Evolutionary conservation across 2,797 vertebrate genomes (phyloP), one percentile per base, ranked within the genome.

Genomic region (Mus spretus): DNA sequence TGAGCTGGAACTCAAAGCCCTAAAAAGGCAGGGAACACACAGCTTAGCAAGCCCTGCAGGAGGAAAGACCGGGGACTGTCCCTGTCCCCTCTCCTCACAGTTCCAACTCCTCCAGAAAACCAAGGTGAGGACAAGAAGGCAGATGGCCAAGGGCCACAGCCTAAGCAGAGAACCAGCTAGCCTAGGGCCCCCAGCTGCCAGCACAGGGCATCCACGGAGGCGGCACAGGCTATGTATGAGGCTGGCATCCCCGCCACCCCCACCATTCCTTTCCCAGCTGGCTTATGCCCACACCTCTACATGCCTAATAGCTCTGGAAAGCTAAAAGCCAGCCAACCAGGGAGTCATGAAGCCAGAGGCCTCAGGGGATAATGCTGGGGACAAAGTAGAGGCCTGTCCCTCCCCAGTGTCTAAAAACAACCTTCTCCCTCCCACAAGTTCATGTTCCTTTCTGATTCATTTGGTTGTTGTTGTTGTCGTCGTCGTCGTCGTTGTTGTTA

Each of bases 21-120:
- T 98, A 98, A 98, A 98, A 98, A 97, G 97, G 98, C 95, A 97
- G 95, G 88, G 94, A 96, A 94, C 67, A 47, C 63, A 90, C 53
- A 80, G 20, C 77, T 82, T 83, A 19, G 14, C 28, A 4, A 85
- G 74, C 88, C 92, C 91, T 89, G 20, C 26, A 87, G 80, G 31
- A 93, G 65, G 70, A 74, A 57, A 90, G 1, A 4, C 93, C 95
- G 50, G 67, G 57, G 83, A 67, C 79, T 47, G 53, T 77, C 87
- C 86, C 0, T 0, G 72, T 47, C 34, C 61, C 87, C 22, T 63
- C 70, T 24, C 57, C 74, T 53, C 34, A 40, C 22, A 40, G 83
- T 37, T 87, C 89, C 82, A 59, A 28, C 67, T 80, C 53, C 67
- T 50, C 0, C 5, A 80, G 40, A 65, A 94, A 83, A 92, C 44